Base-by-base conservation (phyloP, 2,113 vertebrate genomes). In the Apaloderma vittatum region DNA sequence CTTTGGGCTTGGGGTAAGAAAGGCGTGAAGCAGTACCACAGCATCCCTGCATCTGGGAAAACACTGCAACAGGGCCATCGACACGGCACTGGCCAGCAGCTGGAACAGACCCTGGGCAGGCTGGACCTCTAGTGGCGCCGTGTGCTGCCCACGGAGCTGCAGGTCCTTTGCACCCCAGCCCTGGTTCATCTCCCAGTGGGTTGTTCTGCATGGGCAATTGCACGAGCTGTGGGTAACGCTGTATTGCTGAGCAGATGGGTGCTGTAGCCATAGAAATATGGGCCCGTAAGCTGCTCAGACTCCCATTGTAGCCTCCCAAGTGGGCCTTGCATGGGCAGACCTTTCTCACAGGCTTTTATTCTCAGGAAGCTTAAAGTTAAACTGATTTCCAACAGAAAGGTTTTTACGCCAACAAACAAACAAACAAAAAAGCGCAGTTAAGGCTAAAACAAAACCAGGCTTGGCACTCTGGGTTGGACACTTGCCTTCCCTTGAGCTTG, bases 321-420 rank as follows among this genome's bases (percentile, higher is more conserved):
- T 18, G 18, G 76, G 95, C 61, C 91, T 86, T 91, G 94, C 88
- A 84, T 75, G 93, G 80, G 90, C 90, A 96, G 94, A 96, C 94
- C 92, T 97, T 98, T 98, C 97, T 98, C 98, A 97, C 97, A 98
- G 96, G 86, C 97, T 82, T 90, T 96, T 89, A 67, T 98, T 98
- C 98, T 97, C 97, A 98, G 95, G 92, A 97, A 70, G 92, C 97
- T 97, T 97, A 95, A 96, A 96, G 96, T 98, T 97, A 97, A 93
- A 97, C 94, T 94, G 82, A 97, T 98, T 98, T 97, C 96, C 97
- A 97, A 98, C 97, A 98, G 96, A 98, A 98, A 97, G 94, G 91
- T 96, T 96, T 97, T 98, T 97, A 94, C 94, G 96, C 95, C 92
- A 95, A 95, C 96, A 95, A 95, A 97, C 97, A 96, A 96, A 97